Percentiles rank a stretch among this genome's conserved stretches.
phyloP scores from a whole-genome alignment of 2,888 invertebrate species.

The Rosalia funebris region DNA sequence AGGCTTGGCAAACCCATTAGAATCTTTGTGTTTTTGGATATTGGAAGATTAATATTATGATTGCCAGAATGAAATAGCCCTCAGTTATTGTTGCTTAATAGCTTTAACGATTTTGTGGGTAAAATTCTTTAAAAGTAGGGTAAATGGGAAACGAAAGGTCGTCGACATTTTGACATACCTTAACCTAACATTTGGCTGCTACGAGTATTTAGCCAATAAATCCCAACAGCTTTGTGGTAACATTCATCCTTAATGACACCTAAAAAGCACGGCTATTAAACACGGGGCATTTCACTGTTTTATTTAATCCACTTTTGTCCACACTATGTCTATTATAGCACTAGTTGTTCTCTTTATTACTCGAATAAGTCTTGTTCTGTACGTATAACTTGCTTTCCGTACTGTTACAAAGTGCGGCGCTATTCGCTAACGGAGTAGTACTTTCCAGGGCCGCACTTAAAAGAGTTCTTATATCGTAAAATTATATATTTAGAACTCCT shows the following conservation, averaged over 20 bases:
- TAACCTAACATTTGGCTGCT: constrained; percentile 50
- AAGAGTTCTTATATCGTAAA: too few relatives aligned
- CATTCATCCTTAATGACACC: constrained; percentile 18
- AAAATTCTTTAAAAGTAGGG: constrained; percentile 44
- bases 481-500: too few relatives aligned
- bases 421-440: constrained; percentile 35
- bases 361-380: constrained; percentile 30
- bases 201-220: constrained; percentile 28
- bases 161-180: constrained; percentile 61
- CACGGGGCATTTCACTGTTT: constrained; percentile 10
- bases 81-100: constrained; percentile 2
- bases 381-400: constrained; percentile 30
- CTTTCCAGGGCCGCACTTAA: constrained; percentile 12
- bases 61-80: too few relatives aligned
- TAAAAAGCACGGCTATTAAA: background rate
- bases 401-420: constrained; percentile 32
- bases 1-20: constrained; percentile 41
- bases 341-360: constrained; percentile 33
- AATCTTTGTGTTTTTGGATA: constrained; percentile 6
- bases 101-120: constrained; percentile 3
- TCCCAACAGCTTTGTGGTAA: constrained; percentile 24
- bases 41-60: too few relatives aligned
- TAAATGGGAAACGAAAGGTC: constrained; percentile 55
- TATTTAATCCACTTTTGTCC: constrained; percentile 26
- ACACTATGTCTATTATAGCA: constrained; percentile 28